Conservation (phyloP, 2,797 vertebrate genomes). For the Manis pentadactyla region DNA sequence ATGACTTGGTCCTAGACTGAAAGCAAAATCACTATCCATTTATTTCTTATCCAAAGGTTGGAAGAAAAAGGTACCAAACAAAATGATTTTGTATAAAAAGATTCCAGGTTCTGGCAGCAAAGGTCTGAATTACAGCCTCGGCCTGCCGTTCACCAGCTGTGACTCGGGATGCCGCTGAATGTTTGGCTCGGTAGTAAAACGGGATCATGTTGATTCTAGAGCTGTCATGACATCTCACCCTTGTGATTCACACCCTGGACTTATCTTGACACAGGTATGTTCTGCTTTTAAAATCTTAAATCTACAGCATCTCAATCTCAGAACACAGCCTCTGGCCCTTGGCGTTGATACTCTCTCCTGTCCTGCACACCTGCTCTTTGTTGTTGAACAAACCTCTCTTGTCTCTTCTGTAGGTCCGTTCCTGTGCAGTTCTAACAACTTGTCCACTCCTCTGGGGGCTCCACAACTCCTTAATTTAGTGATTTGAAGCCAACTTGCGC, state of each 20-base stretch:
- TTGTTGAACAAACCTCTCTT: not conserved
- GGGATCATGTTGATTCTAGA: not conserved
- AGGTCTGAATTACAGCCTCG: not conserved
- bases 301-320: not conserved
- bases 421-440: slow-evolving; percentile 34
- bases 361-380: not conserved
- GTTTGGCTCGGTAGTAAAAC: not conserved
- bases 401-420: not conserved
- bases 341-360: not conserved
- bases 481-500: not conserved
- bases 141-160: not conserved
- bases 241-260: not conserved
- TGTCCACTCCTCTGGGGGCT: not conserved
- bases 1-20: not conserved
- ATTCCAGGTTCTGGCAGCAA: not conserved
- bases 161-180: not conserved
- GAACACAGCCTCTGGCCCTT: not conserved
- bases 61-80: slow-evolving; percentile 22
- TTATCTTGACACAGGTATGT: not conserved
- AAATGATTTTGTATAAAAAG: slow-evolving; percentile 21
- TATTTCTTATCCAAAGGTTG: slow-evolving; percentile 52
- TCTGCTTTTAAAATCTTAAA: not conserved
- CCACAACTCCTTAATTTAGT: not conserved
- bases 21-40: slow-evolving; percentile 66
- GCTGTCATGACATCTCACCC: not conserved